Conservation (phyloP, 23 tunicate species). For the Oikopleura albicans region DNA sequence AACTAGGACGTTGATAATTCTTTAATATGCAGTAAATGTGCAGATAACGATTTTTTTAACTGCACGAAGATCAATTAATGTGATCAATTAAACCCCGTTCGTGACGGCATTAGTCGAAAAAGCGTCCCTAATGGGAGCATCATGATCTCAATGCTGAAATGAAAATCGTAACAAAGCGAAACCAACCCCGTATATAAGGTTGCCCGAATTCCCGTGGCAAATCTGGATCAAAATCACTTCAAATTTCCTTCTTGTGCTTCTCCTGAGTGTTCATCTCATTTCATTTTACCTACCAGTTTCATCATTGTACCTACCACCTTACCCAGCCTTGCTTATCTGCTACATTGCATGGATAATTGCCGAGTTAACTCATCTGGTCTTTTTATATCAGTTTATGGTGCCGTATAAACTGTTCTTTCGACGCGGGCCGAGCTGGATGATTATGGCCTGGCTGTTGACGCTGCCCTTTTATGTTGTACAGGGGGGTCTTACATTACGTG, state of each 20-base stretch:
- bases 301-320: not conserved
- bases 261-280: not conserved
- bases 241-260: not conserved
- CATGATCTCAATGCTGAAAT: too few relatives aligned
- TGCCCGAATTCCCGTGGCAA: conserved; percentile 16
- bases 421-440: not conserved
- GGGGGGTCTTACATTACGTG: too few relatives aligned
- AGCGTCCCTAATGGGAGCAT: too few relatives aligned
- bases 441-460: not conserved
- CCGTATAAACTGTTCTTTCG: not conserved
- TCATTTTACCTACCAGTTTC: not conserved
- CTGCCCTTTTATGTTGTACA: not conserved
- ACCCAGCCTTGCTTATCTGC: not conserved
- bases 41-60: too few relatives aligned
- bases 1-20: too few relatives aligned
- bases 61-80: too few relatives aligned
- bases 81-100: too few relatives aligned
- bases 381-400: not conserved
- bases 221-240: conserved; percentile 6
- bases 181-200: not conserved
- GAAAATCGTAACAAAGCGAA: not conserved
- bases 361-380: not conserved
- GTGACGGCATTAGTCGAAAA: too few relatives aligned
- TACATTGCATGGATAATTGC: not conserved
- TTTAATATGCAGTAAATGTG: too few relatives aligned